phyloP scores from a whole-genome alignment of 2,113 vertebrate species.

The Chloropsis cyanopogon region DNA sequence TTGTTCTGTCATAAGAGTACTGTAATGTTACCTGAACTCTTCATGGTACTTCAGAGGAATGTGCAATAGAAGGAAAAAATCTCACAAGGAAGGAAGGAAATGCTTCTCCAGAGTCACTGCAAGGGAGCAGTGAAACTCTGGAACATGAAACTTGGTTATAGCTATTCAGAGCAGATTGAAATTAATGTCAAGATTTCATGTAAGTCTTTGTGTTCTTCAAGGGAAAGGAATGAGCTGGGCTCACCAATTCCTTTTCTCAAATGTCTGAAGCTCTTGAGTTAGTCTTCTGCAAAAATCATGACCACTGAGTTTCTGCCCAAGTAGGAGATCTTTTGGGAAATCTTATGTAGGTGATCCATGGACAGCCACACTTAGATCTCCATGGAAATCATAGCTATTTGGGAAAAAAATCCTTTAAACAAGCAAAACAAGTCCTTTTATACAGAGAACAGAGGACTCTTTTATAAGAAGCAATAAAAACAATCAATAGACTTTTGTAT shows the following conservation, averaged over 20 bases:
- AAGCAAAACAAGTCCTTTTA: background rate
- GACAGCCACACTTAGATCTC: background rate
- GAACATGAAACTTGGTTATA: background rate
- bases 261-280: background rate
- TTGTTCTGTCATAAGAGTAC: background rate
- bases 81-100: background rate
- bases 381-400: background rate
- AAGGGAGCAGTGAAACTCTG: background rate
- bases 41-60: background rate
- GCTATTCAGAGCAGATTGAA: background rate
- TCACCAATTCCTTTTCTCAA: background rate
- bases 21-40: background rate
- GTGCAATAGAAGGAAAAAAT: background rate
- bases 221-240: background rate
- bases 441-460: background rate
- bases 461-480: background rate
- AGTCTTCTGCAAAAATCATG: background rate
- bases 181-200: background rate
- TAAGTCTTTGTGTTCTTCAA: accelerated
- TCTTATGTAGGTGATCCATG: background rate
- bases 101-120: background rate
- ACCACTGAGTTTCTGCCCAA: background rate
- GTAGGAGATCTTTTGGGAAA: background rate
- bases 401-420: background rate
- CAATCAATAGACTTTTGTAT: background rate